Evolutionary conservation across 2,797 vertebrate genomes (phyloP).

Genomic region (Clarias platycephalus): DNA sequence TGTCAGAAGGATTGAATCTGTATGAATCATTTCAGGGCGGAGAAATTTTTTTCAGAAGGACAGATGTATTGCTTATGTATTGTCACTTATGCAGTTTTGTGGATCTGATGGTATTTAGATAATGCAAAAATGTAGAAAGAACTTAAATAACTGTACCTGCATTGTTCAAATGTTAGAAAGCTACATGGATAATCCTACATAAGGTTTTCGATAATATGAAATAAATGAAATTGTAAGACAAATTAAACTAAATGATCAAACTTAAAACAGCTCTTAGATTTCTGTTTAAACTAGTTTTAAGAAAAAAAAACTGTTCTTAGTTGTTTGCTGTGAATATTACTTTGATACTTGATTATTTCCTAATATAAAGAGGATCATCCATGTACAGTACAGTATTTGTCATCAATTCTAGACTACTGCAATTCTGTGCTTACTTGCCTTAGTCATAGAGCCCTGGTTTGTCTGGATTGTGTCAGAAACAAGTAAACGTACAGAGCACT

Average conservation of each 20-base stretch:
- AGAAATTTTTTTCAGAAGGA: not conserved
- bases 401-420: not conserved
- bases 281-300: not conserved
- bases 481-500: not conserved
- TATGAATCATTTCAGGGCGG: not conserved
- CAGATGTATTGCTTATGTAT: not conserved
- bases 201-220: not conserved
- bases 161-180: not conserved
- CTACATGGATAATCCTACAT: not conserved
- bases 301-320: not conserved
- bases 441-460: not conserved
- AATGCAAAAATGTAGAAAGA: not conserved
- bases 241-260: not conserved
- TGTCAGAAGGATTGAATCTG: not conserved
- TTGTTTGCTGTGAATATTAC: not conserved
- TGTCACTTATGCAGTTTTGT: not conserved
- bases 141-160: not conserved
- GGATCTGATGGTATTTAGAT: not conserved
- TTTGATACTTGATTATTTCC: not conserved
- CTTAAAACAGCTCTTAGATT: not conserved
- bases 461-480: slow-evolving; percentile 7
- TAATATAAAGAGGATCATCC: not conserved
- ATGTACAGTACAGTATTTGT: not conserved
- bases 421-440: not conserved
- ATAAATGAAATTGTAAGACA: not conserved